A percentile compares a stretch with the other conserved stretches of the same genome.
These are phyloP conservation scores for Diadegma fenestrale DNA, from an alignment of 2,888 invertebrate species.

Conservation along the genomic window DNA sequence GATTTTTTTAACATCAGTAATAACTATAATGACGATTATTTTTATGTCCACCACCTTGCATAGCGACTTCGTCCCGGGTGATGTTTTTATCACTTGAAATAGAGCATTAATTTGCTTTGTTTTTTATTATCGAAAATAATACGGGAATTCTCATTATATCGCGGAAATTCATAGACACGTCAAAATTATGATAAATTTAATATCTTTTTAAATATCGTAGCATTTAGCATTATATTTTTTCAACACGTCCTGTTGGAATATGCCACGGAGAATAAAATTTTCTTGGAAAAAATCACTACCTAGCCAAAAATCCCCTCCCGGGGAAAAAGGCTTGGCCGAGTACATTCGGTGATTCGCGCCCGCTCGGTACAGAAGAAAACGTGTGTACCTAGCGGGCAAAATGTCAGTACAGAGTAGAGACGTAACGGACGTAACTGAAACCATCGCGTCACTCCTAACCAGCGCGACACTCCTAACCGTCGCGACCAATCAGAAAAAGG, in stretches of 20 bases:
- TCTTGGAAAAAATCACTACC: too few relatives aligned
- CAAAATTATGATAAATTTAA: background rate
- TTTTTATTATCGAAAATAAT: background rate
- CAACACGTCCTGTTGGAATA: slow-evolving; percentile 3
- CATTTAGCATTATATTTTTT: background rate
- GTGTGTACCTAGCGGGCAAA: too few relatives aligned
- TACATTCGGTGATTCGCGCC: too few relatives aligned
- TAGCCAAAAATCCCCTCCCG: too few relatives aligned
- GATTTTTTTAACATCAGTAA: slow-evolving; percentile 6
- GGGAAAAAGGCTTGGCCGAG: too few relatives aligned
- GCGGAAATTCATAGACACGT: background rate
- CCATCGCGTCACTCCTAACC: too few relatives aligned
- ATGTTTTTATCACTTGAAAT: background rate
- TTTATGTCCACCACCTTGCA: slow-evolving; percentile 1
- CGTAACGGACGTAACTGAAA: too few relatives aligned
- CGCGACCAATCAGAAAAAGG: too few relatives aligned
- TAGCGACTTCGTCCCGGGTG: background rate
- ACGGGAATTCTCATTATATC: background rate
- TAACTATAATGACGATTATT: slow-evolving; percentile 26
- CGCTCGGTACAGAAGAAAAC: too few relatives aligned
- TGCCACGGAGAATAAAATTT: too few relatives aligned
- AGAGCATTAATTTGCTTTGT: background rate
- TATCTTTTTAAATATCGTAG: background rate
- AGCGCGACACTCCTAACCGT: too few relatives aligned
- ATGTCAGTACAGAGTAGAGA: too few relatives aligned